Evolutionary conservation across 2,888 invertebrate genomes (phyloP), one percentile per base, ranked within the genome.

Genomic region (Parnassius mnemosyne): DNA sequence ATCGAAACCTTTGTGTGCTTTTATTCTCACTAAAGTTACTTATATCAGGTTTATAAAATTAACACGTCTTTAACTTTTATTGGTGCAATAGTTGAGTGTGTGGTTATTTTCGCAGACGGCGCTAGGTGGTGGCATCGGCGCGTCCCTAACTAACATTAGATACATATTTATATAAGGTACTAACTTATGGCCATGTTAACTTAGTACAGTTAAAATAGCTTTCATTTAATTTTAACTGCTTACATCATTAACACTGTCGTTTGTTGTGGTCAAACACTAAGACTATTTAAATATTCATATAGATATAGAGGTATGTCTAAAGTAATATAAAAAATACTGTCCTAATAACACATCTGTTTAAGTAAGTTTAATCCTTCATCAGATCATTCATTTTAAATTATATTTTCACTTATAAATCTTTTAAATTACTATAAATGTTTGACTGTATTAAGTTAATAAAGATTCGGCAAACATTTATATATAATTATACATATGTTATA

Each of bases 71-170:
- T 46, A 7, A 52, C 20, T 16, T 56, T 20, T 16, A 59, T 49
- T 10, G 11, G 49, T 55, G 49, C 60, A 60, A 64, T 75, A 78
- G 74, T 68, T 79, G 78, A 82, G 79, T 78, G 76, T 85, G 78
- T 89, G 87, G 80, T 86, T 90, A 81, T 87, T 82, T 89, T 85
- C 87, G 80, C 90, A 91, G 90, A 83, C 90, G 90, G 90, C 90
- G 90, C 80, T 91, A 91, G 84, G 79, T 76, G 75, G 71, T 68
- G 72, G 74, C 79, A 74, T 75, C 75, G 79, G 77, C 78, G 74
- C 81, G 76, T 71, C 78, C 75, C 80, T 84, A 81, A 84, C 79
- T 80, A 80, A 82, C 84, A 78, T 87, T 85, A 84, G 80, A 83
- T 83, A 84, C 80, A 77, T 84, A 81, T 80, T 77, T 83, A 80